Evolutionary conservation across 2,113 vertebrate genomes (phyloP), one percentile per base, ranked within the genome.

Genomic region (Nycticorax nycticorax): DNA sequence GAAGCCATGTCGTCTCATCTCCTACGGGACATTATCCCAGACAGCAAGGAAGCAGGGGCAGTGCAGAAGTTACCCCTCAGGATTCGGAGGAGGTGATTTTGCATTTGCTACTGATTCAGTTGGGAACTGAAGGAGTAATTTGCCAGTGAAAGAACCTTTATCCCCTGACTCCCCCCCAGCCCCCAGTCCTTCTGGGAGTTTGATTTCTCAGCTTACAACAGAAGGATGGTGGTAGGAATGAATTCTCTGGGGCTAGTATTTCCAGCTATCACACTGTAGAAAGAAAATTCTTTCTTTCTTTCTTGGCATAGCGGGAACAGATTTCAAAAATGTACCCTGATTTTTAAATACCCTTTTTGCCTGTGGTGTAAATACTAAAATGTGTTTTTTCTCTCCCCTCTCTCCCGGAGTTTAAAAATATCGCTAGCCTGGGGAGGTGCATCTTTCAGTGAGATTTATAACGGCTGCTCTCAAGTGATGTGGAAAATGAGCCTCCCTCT

Each of bases 381-480:
- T 33, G 74, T 91, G 92, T 5, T 72, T 89, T 84, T 79, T 67
- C 88, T 88, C 47, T 6, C n/a, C 91, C 68, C 37, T 79, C 77
- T 41, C 63, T 93, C 95, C 89, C 1, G 0, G 92, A 93, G 92
- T 93, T 96, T 96, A 96, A 97, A 96, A 97, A 96, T 98, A 98
- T 97, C 94, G 21, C 93, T 97, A 96, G 97, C 97, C 97, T 92
- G 91, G 95, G 97, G 97, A 95, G 97, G 96, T 95, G 73, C 97
- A 91, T 97, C 97, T 96, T 97, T 96, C 98, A 96, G 85, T 47
- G 89, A 97, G 97, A 98, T 98, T 97, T 97, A 98, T 96, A 96
- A 93, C 21, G 88, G 92, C 85, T 81, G 89, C 89, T 93, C 88
- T 93, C 95, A 93, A 97, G 96, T 96, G 97, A 97, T 97, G 95